These are phyloP conservation scores for Drosophila limbata DNA, from an alignment of 2,888 invertebrate genomes.

Conservation along the genomic window DNA sequence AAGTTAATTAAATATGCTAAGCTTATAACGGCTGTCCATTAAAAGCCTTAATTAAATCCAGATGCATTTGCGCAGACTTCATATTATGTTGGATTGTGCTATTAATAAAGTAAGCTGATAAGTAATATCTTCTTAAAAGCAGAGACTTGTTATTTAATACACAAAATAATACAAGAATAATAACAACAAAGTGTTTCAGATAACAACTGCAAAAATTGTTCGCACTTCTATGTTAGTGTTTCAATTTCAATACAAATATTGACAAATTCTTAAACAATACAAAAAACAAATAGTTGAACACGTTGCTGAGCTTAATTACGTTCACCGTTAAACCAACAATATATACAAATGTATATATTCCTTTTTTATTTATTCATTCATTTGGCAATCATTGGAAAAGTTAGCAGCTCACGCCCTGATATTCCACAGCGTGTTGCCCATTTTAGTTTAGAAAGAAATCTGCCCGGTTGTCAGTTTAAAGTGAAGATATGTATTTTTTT, in stretches of 20 bases:
- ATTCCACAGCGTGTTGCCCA: constrained; percentile 13
- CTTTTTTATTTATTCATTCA: constrained; percentile 1
- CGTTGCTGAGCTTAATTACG: constrained; percentile 10
- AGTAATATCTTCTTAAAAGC: background rate
- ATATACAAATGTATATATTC: background rate
- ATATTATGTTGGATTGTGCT: background rate
- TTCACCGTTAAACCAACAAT: constrained; percentile 11
- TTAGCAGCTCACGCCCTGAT: constrained; percentile 4
- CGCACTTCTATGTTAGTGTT: background rate
- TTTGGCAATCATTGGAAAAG: constrained; percentile 7
- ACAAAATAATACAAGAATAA: background rate
- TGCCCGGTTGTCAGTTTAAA: constrained; percentile 33
- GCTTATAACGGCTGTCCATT: background rate
- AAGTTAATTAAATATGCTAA: constrained; percentile 17
- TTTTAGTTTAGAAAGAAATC: constrained; percentile 41
- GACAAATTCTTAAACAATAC: background rate
- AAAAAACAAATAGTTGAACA: background rate
- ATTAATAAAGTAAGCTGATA: background rate
- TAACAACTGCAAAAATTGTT: background rate
- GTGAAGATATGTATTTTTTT: constrained; percentile 25
- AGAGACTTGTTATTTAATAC: background rate
- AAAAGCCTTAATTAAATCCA: background rate
- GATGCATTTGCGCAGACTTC: background rate
- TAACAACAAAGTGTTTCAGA: background rate
- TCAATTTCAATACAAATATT: constrained; percentile 15